phyloP scores from a whole-genome alignment of 2,113 vertebrate species.

The Coturnix japonica region DNA sequence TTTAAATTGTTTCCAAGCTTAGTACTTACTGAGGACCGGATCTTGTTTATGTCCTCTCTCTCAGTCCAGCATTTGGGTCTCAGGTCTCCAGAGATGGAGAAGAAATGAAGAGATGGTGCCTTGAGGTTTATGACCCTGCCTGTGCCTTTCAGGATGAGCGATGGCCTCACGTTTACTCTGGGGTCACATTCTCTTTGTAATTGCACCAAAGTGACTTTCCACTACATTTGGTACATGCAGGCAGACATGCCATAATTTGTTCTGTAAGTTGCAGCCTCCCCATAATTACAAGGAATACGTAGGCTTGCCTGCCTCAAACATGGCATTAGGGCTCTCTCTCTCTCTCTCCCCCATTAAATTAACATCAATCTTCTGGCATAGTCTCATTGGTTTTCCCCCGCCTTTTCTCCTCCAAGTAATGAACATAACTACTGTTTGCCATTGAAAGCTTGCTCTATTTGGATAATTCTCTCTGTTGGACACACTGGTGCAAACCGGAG shows the following conservation, averaged over 20 bases:
- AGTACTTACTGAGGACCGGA: not conserved
- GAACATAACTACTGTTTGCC: not conserved
- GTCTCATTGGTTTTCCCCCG: not conserved
- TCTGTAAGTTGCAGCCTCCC: not conserved
- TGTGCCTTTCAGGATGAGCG: slow-evolving; percentile 7
- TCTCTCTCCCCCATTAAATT: not conserved
- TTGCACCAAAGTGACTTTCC: slow-evolving; percentile 28
- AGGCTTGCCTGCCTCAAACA: not conserved
- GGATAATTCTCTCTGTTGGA: not conserved
- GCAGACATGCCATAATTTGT: slow-evolving; percentile 32
- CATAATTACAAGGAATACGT: slow-evolving; percentile 10
- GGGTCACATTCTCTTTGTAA: not conserved
- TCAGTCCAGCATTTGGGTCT: not conserved
- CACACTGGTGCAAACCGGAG: not conserved
- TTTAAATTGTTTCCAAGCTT: not conserved
- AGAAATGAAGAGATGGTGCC: not conserved
- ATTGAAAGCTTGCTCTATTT: not conserved
- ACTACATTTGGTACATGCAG: not conserved
- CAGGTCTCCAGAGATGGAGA: not conserved
- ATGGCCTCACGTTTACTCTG: not conserved
- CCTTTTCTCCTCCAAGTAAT: not conserved
- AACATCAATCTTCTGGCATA: not conserved
- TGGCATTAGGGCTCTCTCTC: not conserved
- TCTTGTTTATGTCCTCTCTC: not conserved
- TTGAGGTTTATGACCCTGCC: slow-evolving; percentile 25